A percentile compares a stretch with the other conserved stretches of the same genome.
phyloP scores from a whole-genome alignment of 2,888 invertebrate species.

The Panorpa germanica region DNA sequence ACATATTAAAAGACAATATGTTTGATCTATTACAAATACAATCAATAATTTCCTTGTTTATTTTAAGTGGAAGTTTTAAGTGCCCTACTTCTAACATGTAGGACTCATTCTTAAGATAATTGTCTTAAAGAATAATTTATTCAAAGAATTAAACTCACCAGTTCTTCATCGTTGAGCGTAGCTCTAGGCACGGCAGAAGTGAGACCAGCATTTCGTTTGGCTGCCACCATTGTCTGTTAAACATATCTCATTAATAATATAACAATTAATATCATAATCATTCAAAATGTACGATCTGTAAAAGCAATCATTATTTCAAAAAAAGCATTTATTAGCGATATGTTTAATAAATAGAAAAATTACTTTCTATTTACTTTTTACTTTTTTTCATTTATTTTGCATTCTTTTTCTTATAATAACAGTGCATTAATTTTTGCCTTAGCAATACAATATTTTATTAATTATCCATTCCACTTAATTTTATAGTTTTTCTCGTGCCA shows the following conservation, averaged over 20 bases:
- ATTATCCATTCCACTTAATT: too few species aligned
- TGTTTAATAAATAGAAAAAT: slow-evolving; percentile 6
- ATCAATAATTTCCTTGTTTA: too few species aligned
- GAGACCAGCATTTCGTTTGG: slow-evolving; percentile 91
- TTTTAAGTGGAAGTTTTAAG: too few species aligned
- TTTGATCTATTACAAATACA: too few species aligned
- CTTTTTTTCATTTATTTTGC: slow-evolving; percentile 3
- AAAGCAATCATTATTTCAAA: not conserved
- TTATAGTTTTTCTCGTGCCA: too few species aligned
- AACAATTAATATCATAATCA: slow-evolving; percentile 1
- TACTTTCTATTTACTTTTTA: slow-evolving; percentile 5
- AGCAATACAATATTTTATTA: too few species aligned
- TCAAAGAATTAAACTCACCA: slow-evolving; percentile 50
- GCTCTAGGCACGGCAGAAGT: slow-evolving; percentile 94
- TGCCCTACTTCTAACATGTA: too few species aligned
- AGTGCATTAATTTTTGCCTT: too few species aligned
- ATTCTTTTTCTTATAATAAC: not conserved
- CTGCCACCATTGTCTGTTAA: slow-evolving; percentile 99
- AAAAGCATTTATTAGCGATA: slow-evolving; percentile 1
- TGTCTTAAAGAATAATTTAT: not conserved
- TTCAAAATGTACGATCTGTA: slow-evolving; percentile 1
- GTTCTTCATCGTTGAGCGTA: slow-evolving; percentile 94
- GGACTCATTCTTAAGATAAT: not conserved
- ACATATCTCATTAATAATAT: too few species aligned
- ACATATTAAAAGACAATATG: too few species aligned